Evolutionary conservation across 1,140 invertebrate genomes (phyloP).

Genomic region (Phymastichus coffea): DNA sequence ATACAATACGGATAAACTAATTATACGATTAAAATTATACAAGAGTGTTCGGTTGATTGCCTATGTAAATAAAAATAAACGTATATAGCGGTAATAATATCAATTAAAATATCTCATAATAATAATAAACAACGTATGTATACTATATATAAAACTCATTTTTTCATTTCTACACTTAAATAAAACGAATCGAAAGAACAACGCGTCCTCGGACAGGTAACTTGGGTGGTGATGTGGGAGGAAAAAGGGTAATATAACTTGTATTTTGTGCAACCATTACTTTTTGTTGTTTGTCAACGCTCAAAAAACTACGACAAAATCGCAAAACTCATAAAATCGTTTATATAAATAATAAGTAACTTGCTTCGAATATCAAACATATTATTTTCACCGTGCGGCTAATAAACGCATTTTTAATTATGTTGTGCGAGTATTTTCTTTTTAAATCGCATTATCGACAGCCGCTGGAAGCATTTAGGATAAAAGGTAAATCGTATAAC

Average conservation of each 20-base stretch:
- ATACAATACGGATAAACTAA: conserved; percentile 39
- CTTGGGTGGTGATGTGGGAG: neutral
- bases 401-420: no score
- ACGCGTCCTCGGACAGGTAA: conserved; percentile 7
- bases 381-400: no score
- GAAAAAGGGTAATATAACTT: conserved; percentile 19
- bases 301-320: conserved; percentile 20
- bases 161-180: conserved; percentile 26
- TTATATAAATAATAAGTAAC: no score
- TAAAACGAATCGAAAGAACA: conserved; percentile 15
- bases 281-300: no score
- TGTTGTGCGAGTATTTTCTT: no score
- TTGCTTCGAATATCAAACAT: no score
- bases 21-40: conserved; percentile 33
- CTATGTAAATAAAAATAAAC: conserved; percentile 32
- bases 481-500: no score
- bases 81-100: conserved; percentile 27
- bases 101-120: conserved; percentile 30
- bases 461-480: conserved; percentile 47
- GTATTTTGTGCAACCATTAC: conserved; percentile 18
- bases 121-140: conserved; percentile 28
- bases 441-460: conserved; percentile 29
- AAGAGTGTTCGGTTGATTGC: conserved; percentile 25
- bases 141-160: conserved; percentile 38
- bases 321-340: no score